Base-by-base conservation (phyloP, 2,888 invertebrate species). In the Macaria notata region DNA sequence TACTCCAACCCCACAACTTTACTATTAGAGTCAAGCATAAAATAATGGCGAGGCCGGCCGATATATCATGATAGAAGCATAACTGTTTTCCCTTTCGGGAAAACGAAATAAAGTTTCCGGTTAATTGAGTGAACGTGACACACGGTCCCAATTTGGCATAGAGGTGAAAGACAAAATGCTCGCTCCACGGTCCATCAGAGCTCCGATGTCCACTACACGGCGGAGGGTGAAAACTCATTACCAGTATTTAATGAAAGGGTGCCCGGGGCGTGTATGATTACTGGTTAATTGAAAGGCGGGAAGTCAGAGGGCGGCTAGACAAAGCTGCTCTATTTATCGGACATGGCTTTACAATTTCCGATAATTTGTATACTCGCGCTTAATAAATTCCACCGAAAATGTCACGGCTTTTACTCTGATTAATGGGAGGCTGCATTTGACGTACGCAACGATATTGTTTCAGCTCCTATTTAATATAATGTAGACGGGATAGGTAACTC, bases 201-300 rank as follows among this genome's bases (percentile, higher is more conserved):
- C 82, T 78, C 79, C 78, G 78, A 85, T 87, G 90, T 86, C 88
- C 89, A 90, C 82, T 86, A 85, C 81, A 79, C 81, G 78, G 63
- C 75, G 84, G 83, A 88, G 89, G 88, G 87, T 83, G 85, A 88
- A 90, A 91, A 90, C 88, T 90, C 88, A 89, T 90, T 89, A 88
- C 79, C 80, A 78, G 77, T 81, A 78, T 83, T 84, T 87, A 87
- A 90, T 89, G 85, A 90, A 91, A 90, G 87, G 87, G 86, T 79
- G 79, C 82, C 81, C 77, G 80, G 80, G 82, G 81, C 84, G 87
- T 89, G 84, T 88, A 88, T 89, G 88, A 88, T 88, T 90, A 89
- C 89, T 82, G 81, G 84, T 85, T 89, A 90, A 91, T 90, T 91
- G 88, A 87, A 86, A 86, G 83, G 83, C 75, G 79, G 81, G 79